Base-by-base conservation (phyloP, 1,140 invertebrate genomes). In the Rhizoglyphus robini region DNA sequence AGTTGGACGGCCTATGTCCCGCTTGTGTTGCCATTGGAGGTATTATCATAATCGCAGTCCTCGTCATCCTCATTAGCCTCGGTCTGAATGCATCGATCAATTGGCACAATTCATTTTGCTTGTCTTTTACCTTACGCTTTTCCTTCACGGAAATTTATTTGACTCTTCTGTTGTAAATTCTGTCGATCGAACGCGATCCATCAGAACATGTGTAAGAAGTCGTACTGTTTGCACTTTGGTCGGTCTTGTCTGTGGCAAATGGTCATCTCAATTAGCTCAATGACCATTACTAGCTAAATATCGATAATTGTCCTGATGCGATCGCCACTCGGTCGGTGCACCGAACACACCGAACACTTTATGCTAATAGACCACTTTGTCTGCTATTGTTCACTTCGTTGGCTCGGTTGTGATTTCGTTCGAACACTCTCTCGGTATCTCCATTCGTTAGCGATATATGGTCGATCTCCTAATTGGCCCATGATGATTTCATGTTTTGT, bases 1-100 rank as follows among this genome's bases (percentile, higher is more conserved):
- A 54, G 20, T 23, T 54, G 51, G 15, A 5, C 51, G 23, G 18
- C 36, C 8, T 41, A 41, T 41, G 36, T 41, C 36, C 18, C 36
- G 8, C 36, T 41, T 41, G 36, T 32, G 5, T 25, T 54, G 8
- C 51, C 15, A 5, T 54, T 25, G 23, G n/a, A n/a, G n/a, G n/a
- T n/a, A 54, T 54, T 54, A 54, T 54, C 8, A 54, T 54, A 54
- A 54, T 54, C 51, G 51, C 20, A 8, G 51, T 54, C 51, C 8
- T 54, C 51, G 51, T 54, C 51, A 54, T 54, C 20, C 51, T 54
- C 51, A 54, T 54, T 54, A 54, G 51, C 8, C 51, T 54, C 51
- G 51, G 51, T 49, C 25, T 4, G 20, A 51, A 51, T 51, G 48
- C 15, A 8, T 51, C 15, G 20, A 51, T 51, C 3, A 51, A 51